phyloP scores from a whole-genome alignment of 2,888 invertebrate species.

The Morinoia aosen region DNA sequence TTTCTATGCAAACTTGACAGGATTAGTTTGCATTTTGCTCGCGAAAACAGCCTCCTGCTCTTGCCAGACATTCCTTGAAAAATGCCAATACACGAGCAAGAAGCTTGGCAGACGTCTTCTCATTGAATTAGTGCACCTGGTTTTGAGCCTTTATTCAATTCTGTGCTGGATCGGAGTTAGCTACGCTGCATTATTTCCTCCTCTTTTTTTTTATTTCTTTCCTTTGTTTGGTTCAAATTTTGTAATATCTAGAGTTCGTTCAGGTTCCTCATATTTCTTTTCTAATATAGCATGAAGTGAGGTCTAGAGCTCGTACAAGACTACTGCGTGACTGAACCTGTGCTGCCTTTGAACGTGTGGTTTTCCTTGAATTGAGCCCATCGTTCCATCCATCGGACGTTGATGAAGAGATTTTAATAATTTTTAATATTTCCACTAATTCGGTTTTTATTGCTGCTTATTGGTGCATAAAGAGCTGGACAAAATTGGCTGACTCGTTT shows the following conservation, averaged over 20 bases:
- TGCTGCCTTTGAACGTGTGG: background rate
- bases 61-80: conserved; percentile 30
- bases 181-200: background rate
- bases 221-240: background rate
- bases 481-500: background rate
- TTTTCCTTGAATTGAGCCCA: background rate
- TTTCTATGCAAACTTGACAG: conserved; percentile 52
- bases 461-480: background rate
- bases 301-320: background rate
- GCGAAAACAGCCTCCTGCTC: conserved; percentile 45
- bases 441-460: conserved; percentile 6
- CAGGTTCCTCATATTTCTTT: background rate
- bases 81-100: conserved; percentile 25
- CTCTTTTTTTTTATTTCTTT: background rate
- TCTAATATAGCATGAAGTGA: background rate
- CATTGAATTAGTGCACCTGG: conserved; percentile 22
- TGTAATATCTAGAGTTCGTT: background rate
- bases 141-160: background rate
- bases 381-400: background rate
- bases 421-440: background rate
- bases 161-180: background rate
- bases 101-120: conserved; percentile 18
- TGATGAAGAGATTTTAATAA: background rate
- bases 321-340: background rate
- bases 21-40: conserved; percentile 51